Evolutionary conservation across 2,888 invertebrate genomes (phyloP), one percentile per base, ranked within the genome.

Genomic region (Philereme vetulata): DNA sequence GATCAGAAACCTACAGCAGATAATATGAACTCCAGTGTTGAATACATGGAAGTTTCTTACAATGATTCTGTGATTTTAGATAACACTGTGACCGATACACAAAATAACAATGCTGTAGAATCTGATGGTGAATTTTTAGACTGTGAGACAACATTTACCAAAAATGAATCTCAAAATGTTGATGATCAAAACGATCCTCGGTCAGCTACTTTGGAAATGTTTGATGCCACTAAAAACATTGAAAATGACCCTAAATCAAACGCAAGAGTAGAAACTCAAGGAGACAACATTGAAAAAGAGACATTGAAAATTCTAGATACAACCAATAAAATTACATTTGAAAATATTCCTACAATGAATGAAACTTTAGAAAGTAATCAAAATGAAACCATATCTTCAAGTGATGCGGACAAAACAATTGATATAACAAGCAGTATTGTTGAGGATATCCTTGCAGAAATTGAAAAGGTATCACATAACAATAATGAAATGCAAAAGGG

Each of bases 61-160:
- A 83, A 85, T 78, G 80, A 83, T 60, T 78, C 84, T 42, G 43
- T 75, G 10, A n/a, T 76, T 3, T 70, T 51, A 65, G 80, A 85
- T 52, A 81, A 69, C 66, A 81, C 80, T 51, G 67, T 80, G 21
- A 76, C 76, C 32, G 73, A 80, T 32, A 56, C 64, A 44, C 66
- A 73, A 58, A 38, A 60, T 61, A 64, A 44, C 34, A 60, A 60
- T 62, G 59, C 71, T 51, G 60, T 62, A 36, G 90, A 90, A 62
- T 90, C 90, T 4, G 91, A 91, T 65, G 72, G 81, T 72, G 90
- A 90, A 64, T 91, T 91, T 84, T 70, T 87, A 43, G 91, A 92
- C 65, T 91, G 91, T 77, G 91, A 91, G 76, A 84, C 88, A 53
- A 88, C 87, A 68, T 81, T 89, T 63, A 80, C 77, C n/a, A 85